These are phyloP conservation scores for Cathartes aura DNA, from an alignment of 2,113 vertebrate species.

Conservation along the genomic window DNA sequence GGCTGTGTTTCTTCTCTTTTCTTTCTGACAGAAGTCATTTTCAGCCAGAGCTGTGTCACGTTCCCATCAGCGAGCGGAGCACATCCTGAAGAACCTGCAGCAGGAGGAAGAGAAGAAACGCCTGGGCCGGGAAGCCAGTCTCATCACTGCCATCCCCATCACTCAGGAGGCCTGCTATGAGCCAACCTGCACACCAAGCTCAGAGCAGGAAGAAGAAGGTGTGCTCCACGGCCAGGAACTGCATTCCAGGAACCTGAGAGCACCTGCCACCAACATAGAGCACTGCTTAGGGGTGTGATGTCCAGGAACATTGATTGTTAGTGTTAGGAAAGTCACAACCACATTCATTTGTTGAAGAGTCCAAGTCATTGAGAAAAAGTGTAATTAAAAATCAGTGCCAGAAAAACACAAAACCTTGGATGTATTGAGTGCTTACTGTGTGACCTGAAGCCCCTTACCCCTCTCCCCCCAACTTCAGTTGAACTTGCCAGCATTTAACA, in stretches of 20 bases:
- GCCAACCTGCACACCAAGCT: conserved; percentile 91
- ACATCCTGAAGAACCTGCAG: conserved; percentile 98
- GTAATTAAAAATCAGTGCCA: neutral
- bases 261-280: neutral
- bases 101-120: conserved; percentile 97
- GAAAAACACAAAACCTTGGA: neutral
- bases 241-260: neutral
- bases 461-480: neutral
- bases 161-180: conserved; percentile 97
- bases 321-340: neutral
- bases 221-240: conserved; percentile 40
- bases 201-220: conserved; percentile 99
- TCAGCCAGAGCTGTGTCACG: conserved; percentile 95
- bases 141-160: conserved; percentile 96
- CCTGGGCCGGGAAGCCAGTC: conserved; percentile 94
- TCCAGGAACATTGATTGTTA: neutral
- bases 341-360: neutral
- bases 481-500: neutral
- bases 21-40: conserved; percentile 90
- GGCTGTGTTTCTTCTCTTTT: neutral
- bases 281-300: neutral
- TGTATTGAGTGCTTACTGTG: neutral
- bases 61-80: conserved; percentile 96
- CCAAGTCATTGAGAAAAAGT: neutral
- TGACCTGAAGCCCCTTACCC: neutral